Base-by-base conservation (phyloP, 2,888 invertebrate species). In the Coleophora flavipennella region DNA sequence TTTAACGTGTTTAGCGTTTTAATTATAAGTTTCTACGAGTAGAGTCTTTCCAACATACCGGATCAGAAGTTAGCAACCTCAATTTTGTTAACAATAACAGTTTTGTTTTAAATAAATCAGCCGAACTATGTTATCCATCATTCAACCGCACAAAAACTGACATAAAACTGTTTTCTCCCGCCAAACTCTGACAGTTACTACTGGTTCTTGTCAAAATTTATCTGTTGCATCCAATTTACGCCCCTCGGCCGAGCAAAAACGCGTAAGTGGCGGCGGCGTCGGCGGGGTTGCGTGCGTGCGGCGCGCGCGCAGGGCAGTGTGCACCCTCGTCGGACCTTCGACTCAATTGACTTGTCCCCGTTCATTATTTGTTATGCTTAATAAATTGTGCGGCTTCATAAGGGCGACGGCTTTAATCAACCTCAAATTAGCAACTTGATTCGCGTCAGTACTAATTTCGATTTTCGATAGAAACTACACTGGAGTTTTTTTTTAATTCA, bases 141-240 rank as follows among this genome's bases (percentile, higher is more conserved):
- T 52, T 55, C 43, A 42, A 52, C 49, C 42, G 44, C 46, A 62
- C 54, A 59, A 71, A 69, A 76, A 68, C 56, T 72, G 77, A 79
- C 78, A 75, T 69, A 73, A 78, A 83, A 67, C 73, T 63, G 56
- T 50, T 55, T 49, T 59, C 60, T 68, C 65, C 64, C 62, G 63
- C 62, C 61, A 65, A 67, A 64, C 55, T 46, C 45, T 67, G 77
- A 77, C 78, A 76, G 70, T 70, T 65, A 72, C 74, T 67, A 62
- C 80, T 81, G 83, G 69, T 80, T 79, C 66, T 79, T 67, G 81
- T 83, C 80, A 10, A 78, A 75, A 79, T 76, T 83, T 79, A 83
- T 80, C 81, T 67, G 70, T 72, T 64, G 61, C 45, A 57, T 51
- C 60, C 73, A 81, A 80, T 80, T 83, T 77, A 77, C 67, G 76